Evolutionary conservation across 2,888 invertebrate genomes (phyloP).

Genomic region (Eupithecia tripunctaria): DNA sequence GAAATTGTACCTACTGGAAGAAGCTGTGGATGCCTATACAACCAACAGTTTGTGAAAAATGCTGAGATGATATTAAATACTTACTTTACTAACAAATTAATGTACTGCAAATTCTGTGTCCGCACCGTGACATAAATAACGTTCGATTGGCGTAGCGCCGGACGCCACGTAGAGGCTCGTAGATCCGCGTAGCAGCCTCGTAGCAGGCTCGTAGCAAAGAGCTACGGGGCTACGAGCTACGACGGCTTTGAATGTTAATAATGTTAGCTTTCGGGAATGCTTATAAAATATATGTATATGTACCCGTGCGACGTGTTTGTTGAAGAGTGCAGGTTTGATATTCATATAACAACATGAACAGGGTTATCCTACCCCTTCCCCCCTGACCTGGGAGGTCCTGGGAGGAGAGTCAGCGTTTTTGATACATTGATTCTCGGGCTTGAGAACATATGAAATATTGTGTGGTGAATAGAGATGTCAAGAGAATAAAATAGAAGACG

Average conservation of each 20-base stretch:
- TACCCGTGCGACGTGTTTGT: conserved; percentile 20
- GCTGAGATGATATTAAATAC: background rate
- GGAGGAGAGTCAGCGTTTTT: conserved; percentile 20
- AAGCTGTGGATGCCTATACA: too few species aligned
- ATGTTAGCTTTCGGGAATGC: background rate
- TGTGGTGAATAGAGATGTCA: background rate
- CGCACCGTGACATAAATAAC: conserved; percentile 38
- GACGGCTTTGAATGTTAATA: background rate
- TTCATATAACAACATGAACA: conserved; percentile 7
- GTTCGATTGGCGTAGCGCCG: conserved; percentile 33
- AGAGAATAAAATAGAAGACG: background rate
- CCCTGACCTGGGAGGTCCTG: background rate
- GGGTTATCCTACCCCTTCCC: background rate
- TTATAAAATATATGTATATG: too few species aligned
- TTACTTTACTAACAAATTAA: background rate
- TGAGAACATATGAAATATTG: background rate
- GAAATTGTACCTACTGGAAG: too few species aligned
- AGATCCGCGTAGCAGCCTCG: conserved; percentile 28
- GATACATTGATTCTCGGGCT: background rate
- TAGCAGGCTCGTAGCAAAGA: conserved; percentile 29
- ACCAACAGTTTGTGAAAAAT: too few species aligned
- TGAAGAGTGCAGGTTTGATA: conserved; percentile 21
- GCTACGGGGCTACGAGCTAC: conserved; percentile 8
- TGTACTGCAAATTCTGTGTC: conserved; percentile 16
- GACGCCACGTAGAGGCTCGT: conserved; percentile 25